Conservation (phyloP, 2,888 invertebrate species). For the Drosophila stalkeri region DNA sequence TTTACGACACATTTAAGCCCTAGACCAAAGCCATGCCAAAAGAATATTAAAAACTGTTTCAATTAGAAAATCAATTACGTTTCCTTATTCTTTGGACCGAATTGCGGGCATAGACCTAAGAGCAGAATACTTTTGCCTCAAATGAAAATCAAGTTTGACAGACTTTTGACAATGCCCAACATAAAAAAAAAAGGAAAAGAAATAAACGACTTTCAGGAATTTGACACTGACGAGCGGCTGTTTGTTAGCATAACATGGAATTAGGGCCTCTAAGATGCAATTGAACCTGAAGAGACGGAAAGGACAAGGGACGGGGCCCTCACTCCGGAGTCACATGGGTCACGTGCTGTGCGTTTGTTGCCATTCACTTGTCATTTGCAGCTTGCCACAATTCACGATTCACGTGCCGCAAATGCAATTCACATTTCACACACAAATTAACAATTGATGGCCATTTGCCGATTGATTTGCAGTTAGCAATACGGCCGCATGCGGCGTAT, state of each 20-base stretch:
- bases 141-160: background rate
- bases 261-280: background rate
- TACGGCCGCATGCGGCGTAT: slow-evolving; percentile 15
- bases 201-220: background rate
- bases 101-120: background rate
- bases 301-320: too few species aligned
- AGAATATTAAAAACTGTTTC: background rate
- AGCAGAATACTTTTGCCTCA: background rate
- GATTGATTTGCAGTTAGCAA: slow-evolving; percentile 40
- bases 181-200: background rate
- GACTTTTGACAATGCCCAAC: background rate
- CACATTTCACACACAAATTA: slow-evolving; percentile 29
- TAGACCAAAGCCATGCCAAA: background rate
- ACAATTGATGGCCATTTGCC: slow-evolving; percentile 36
- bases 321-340: slow-evolving; percentile 1
- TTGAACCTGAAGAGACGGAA: background rate
- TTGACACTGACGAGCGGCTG: slow-evolving; percentile 5
- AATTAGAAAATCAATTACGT: slow-evolving; percentile 4
- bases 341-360: background rate
- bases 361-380: slow-evolving; percentile 21
- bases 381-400: background rate
- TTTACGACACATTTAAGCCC: background rate
- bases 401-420: slow-evolving; percentile 25
- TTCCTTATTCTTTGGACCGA: background rate
- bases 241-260: background rate